Evolutionary conservation across 2,113 vertebrate species (phyloP).

Genomic region (Melospiza melodia): DNA sequence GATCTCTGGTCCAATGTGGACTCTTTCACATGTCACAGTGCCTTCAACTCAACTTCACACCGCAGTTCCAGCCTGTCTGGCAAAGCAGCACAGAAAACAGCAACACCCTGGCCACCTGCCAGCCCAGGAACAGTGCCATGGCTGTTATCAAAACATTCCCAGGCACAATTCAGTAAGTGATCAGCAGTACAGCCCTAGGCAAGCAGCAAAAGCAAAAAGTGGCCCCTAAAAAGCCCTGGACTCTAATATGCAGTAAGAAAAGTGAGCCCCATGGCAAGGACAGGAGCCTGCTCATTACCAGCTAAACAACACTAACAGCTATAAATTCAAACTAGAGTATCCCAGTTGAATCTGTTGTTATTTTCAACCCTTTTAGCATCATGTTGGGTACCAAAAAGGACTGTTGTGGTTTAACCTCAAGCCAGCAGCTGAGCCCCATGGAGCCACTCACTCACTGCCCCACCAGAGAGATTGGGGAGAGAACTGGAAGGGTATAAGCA

Average conservation of each 20-base stretch:
- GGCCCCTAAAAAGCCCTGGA: accelerated
- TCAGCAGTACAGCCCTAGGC: not conserved
- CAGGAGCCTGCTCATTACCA: not conserved
- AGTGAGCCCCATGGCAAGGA: not conserved
- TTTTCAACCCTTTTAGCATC: not conserved
- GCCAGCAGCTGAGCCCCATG: not conserved
- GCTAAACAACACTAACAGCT: not conserved
- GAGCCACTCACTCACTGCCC: not conserved
- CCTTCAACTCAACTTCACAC: not conserved
- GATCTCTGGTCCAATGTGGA: not conserved
- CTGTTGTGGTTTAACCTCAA: not conserved
- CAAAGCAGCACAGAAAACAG: not conserved
- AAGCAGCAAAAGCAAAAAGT: not conserved
- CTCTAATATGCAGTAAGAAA: not conserved
- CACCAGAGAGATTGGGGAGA: not conserved
- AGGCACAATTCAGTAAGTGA: not conserved
- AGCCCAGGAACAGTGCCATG: not conserved
- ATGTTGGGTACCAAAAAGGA: not conserved
- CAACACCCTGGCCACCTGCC: not conserved
- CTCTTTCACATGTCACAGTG: not conserved
- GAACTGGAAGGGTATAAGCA: not conserved
- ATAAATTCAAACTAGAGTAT: not conserved
- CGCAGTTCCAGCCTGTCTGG: not conserved
- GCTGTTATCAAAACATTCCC: not conserved
- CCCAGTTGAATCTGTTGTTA: accelerated